Percentiles rank a stretch among this genome's conserved stretches.
Conservation (phyloP, 2,888 invertebrate species). For the Cephalotes varians region DNA sequence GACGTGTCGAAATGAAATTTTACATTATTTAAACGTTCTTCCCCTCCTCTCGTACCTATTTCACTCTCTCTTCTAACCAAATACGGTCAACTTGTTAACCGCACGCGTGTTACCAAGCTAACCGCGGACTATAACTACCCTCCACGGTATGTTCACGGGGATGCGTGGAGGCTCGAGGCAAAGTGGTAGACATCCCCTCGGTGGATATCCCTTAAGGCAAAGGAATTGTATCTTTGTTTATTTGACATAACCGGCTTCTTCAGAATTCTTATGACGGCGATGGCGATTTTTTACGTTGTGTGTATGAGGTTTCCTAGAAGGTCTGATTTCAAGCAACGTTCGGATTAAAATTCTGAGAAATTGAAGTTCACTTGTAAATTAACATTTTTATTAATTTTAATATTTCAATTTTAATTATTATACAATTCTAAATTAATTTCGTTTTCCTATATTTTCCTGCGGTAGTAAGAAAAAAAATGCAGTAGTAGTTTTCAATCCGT, state of each 20-base stretch:
- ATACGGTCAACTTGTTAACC: constrained; percentile 71
- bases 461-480: background rate
- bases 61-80: background rate
- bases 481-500: no score
- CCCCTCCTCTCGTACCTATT: background rate
- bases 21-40: constrained; percentile 79
- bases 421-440: background rate
- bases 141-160: no score
- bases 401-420: constrained; percentile 22
- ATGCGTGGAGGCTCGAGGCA: no score
- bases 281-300: background rate
- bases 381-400: background rate
- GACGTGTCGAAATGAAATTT: constrained; percentile 78
- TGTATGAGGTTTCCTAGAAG: background rate
- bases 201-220: no score
- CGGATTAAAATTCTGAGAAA: no score
- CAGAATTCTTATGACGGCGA: constrained; percentile 7
- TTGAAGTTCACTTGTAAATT: no score
- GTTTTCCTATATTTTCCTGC: background rate
- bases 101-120: constrained; percentile 23
- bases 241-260: constrained; percentile 5
- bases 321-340: background rate
- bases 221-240: constrained; percentile 21
- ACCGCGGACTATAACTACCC: constrained; percentile 4
- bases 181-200: no score